phyloP scores from a whole-genome alignment of 2,888 invertebrate species.

The Sclerodermus sp. region DNA sequence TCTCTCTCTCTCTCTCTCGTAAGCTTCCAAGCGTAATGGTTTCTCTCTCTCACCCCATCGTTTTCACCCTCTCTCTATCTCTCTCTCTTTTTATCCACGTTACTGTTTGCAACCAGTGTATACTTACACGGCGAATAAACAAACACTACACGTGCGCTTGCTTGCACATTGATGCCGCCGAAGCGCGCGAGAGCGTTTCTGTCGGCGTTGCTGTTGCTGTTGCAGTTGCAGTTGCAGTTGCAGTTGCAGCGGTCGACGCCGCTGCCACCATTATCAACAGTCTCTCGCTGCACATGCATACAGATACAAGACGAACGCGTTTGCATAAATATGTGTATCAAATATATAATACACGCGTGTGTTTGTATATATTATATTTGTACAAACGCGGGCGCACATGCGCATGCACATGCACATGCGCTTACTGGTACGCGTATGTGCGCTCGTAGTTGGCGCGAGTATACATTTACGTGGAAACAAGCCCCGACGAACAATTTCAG shows the following conservation, averaged over 20 bases:
- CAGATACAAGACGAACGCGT: no score
- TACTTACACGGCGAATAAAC: background rate
- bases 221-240: background rate
- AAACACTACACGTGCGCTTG: no score
- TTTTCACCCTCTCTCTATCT: conserved; percentile 1
- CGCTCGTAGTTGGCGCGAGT: no score
- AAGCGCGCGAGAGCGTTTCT: background rate
- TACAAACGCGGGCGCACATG: no score
- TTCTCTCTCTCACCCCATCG: background rate
- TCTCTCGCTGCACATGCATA: no score
- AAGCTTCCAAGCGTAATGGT: no score
- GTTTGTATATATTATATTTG: no score
- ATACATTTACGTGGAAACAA: background rate
- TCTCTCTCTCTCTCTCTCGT: no score
- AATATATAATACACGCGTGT: no score
- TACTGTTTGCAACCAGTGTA: background rate
- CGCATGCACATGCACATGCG: no score
- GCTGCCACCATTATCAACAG: background rate
- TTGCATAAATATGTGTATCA: no score
- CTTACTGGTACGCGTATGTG: no score
- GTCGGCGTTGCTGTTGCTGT: background rate
- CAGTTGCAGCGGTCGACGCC: background rate
- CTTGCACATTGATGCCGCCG: background rate
- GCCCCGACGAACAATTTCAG: conserved; percentile 1
- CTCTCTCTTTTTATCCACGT: background rate